Evolutionary conservation across 2,113 vertebrate species (phyloP).

Genomic region (Pluvialis apricaria): DNA sequence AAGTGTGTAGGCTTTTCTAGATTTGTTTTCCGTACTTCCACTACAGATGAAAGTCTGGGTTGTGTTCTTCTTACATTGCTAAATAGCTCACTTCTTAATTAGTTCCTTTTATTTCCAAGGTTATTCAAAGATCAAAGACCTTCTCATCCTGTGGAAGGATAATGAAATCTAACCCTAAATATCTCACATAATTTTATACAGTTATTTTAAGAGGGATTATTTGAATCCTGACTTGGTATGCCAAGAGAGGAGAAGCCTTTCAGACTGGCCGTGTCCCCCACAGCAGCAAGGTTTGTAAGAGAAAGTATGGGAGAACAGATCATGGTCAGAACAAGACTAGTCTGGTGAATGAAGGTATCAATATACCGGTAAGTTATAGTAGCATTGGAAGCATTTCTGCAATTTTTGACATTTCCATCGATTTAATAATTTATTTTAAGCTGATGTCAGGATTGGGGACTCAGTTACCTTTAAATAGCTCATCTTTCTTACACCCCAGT

Average conservation of each 20-base stretch:
- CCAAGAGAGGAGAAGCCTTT: background rate
- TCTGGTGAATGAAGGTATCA: background rate
- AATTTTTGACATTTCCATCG: background rate
- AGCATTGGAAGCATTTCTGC: background rate
- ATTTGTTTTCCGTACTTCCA: background rate
- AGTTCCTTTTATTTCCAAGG: slow-evolving; percentile 19
- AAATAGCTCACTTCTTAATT: background rate
- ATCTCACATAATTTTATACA: slow-evolving; percentile 18
- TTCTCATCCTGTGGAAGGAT: slow-evolving; percentile 4
- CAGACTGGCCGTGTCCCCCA: background rate
- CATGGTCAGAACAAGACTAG: background rate
- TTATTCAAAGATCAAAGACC: slow-evolving; percentile 12
- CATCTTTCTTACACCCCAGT: background rate
- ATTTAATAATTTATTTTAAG: background rate
- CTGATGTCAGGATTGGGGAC: background rate
- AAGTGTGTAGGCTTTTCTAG: background rate
- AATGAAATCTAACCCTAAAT: slow-evolving; percentile 16
- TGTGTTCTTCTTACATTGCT: background rate
- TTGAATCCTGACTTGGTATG: slow-evolving; percentile 2
- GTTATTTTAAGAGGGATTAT: slow-evolving; percentile 37
- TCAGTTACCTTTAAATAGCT: background rate
- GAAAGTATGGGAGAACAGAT: background rate
- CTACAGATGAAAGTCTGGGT: background rate
- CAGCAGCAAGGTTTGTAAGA: background rate
- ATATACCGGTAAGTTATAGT: background rate